Conservation (phyloP, 2,888 invertebrate species). For the Acrobeloides nanus region DNA sequence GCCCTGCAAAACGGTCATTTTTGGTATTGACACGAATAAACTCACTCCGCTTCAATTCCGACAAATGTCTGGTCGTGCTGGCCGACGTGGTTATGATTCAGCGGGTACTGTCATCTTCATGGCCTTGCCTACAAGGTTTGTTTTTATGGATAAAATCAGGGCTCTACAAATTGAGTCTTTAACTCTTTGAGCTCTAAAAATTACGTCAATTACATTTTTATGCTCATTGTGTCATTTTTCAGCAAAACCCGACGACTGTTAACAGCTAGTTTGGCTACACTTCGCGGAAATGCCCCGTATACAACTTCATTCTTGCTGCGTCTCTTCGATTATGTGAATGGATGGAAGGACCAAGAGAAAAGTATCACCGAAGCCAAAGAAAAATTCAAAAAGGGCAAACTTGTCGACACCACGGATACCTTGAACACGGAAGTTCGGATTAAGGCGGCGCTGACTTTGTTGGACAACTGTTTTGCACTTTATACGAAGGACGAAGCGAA, state of each 20-base stretch:
- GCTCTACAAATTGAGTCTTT: constrained; percentile 38
- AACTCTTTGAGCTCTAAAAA: neutral
- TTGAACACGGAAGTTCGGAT: constrained; percentile 18
- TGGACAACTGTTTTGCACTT: constrained; percentile 42
- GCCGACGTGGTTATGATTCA: constrained; percentile 52
- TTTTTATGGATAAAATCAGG: constrained; percentile 25
- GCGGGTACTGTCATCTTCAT: constrained; percentile 51
- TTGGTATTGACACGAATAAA: constrained; percentile 46
- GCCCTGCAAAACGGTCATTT: constrained; percentile 52
- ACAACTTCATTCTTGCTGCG: constrained; percentile 45
- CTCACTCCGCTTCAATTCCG: constrained; percentile 50
- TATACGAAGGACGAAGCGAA: constrained; percentile 32
- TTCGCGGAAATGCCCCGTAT: constrained; percentile 51
- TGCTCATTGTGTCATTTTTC: constrained; percentile 6
- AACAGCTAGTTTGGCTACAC: constrained; percentile 46
- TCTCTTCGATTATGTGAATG: constrained; percentile 41
- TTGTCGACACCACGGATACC: constrained; percentile 8
- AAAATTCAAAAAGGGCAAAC: constrained; percentile 3
- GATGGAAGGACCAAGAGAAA: constrained; percentile 10
- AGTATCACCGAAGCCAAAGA: constrained; percentile 7
- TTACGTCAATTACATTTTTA: neutral
- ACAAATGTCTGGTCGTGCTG: constrained; percentile 52
- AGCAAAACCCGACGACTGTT: constrained; percentile 51
- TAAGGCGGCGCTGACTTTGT: constrained; percentile 38
- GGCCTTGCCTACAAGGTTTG: constrained; percentile 44